A percentile compares a stretch with the other conserved stretches of the same genome.
phyloP scores from a whole-genome alignment of 2,888 invertebrate species.

The Acanthopleura granulata region DNA sequence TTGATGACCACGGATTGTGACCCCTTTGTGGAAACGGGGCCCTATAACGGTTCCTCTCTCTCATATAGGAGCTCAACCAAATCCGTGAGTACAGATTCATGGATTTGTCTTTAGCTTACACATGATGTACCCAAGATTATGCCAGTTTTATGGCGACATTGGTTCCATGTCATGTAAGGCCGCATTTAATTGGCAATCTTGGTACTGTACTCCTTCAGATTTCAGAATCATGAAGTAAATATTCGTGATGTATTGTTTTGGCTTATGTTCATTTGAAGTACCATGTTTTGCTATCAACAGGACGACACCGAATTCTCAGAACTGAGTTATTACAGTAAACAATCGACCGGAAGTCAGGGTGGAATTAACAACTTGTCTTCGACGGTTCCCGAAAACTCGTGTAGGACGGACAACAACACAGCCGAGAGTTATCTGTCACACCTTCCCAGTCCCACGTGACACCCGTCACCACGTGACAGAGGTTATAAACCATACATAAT shows the following conservation, averaged over 20 bases:
- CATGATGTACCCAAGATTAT: no score
- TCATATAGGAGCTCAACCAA: constrained; percentile 9
- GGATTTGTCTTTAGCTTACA: no score
- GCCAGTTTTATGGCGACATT: no score
- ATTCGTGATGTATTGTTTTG: no score
- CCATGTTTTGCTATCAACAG: not conserved
- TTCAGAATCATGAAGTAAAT: no score
- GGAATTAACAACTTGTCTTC: constrained; percentile 1
- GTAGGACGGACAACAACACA: not conserved
- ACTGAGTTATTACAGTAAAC: constrained; percentile 14
- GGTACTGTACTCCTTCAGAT: no score
- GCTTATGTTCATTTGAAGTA: no score
- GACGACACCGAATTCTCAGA: constrained; percentile 15
- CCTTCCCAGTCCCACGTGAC: not conserved
- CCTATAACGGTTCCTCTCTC: not conserved
- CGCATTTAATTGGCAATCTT: no score
- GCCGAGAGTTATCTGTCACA: not conserved
- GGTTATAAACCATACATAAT: not conserved
- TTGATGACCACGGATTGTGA: constrained; percentile 4
- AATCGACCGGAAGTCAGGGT: not conserved
- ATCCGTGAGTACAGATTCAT: not conserved
- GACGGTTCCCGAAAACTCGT: not conserved
- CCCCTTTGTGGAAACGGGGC: constrained; percentile 7
- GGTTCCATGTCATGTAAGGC: no score
- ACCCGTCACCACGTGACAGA: not conserved